These are phyloP conservation scores for Dendroctonus ponderosae DNA, from an alignment of 1,140 invertebrate genomes.

Conservation along the genomic window DNA sequence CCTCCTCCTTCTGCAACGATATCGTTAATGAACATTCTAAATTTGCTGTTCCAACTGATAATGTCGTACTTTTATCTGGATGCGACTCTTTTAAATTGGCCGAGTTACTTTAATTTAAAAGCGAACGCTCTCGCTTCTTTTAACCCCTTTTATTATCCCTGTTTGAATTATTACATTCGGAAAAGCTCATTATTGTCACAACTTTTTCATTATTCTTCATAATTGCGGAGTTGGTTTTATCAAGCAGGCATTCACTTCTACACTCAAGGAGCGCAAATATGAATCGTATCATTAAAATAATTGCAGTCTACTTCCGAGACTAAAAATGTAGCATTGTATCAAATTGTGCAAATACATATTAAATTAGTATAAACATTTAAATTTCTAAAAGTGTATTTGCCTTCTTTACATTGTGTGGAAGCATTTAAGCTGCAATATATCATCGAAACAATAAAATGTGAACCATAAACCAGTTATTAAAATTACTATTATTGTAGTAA, in stretches of 20 bases:
- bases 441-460: neutral
- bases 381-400: too few relatives aligned
- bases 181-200: too few relatives aligned
- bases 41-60: conserved; percentile 45
- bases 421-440: neutral
- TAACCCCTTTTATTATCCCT: conserved; percentile 1
- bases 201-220: too few relatives aligned
- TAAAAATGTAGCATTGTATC: too few relatives aligned
- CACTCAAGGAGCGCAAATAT: neutral
- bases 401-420: neutral
- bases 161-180: neutral
- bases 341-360: too few relatives aligned
- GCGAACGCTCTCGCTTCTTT: conserved; percentile 5
- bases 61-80: conserved; percentile 39
- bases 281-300: neutral
- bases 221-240: too few relatives aligned
- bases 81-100: conserved; percentile 22
- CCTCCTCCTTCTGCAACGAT: conserved; percentile 38
- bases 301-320: too few relatives aligned
- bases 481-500: neutral
- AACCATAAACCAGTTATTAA: neutral
- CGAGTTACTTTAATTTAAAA: conserved; percentile 22
- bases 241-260: neutral
- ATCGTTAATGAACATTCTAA: conserved; percentile 51
- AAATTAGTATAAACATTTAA: too few relatives aligned